Percentiles rank a stretch among this genome's conserved stretches.
These are phyloP conservation scores for Falco biarmicus DNA, from an alignment of 2,797 vertebrate species.

Conservation along the genomic window DNA sequence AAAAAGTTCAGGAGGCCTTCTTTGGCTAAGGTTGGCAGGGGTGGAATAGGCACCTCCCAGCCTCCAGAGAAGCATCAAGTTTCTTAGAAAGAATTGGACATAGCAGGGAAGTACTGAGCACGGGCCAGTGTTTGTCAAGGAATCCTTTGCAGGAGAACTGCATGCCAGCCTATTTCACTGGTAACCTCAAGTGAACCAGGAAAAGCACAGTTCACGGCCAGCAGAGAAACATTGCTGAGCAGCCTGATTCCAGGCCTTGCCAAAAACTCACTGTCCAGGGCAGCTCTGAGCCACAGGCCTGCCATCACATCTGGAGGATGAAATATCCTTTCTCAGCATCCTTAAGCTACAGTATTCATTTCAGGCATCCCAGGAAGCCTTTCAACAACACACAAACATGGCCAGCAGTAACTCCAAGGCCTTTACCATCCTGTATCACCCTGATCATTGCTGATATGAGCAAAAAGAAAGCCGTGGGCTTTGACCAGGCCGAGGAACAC, in stretches of 20 bases:
- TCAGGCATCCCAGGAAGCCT: background rate
- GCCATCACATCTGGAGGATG: background rate
- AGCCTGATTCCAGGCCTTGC: background rate
- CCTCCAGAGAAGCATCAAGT: background rate
- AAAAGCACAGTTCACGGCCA: background rate
- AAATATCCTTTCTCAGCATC: background rate
- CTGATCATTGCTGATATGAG: rapidly evolving
- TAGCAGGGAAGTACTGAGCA: background rate
- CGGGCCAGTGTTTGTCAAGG: background rate
- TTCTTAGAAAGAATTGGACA: conserved; percentile 25
- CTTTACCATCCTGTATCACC: background rate
- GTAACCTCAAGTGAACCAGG: background rate
- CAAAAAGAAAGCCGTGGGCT: background rate
- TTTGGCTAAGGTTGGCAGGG: background rate
- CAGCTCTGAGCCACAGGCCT: background rate
- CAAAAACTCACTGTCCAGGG: background rate
- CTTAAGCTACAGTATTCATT: rapidly evolving
- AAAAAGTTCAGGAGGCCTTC: background rate
- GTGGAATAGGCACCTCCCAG: background rate
- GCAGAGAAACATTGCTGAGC: background rate
- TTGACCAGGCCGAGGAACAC: background rate
- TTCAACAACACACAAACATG: rapidly evolving
- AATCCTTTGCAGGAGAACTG: background rate
- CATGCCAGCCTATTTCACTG: background rate
- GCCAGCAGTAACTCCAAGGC: background rate